phyloP scores from a whole-genome alignment of 2,113 vertebrate genomes.

The Pomatostomus ruficeps region DNA sequence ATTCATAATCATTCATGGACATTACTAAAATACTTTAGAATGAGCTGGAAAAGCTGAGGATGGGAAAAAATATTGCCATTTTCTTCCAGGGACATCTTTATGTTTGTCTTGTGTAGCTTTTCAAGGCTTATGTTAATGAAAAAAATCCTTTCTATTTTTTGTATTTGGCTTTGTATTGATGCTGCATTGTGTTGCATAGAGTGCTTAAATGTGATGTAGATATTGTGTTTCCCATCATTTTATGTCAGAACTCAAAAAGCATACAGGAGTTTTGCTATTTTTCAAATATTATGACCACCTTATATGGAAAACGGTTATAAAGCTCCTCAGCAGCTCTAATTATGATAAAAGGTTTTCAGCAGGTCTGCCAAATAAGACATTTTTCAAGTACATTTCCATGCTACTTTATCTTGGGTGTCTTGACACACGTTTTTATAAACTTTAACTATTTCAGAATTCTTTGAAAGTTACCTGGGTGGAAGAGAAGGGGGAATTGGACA shows the following conservation, averaged over 20 bases:
- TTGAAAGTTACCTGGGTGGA: neutral
- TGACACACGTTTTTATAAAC: neutral
- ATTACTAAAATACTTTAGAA: slow-evolving; percentile 43
- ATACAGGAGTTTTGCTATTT: neutral
- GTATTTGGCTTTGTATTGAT: neutral
- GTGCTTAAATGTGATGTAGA: neutral
- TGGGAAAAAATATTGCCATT: slow-evolving; percentile 15
- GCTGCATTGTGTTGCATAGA: neutral
- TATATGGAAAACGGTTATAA: neutral
- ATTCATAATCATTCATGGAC: slow-evolving; percentile 63
- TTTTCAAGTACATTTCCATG: neutral
- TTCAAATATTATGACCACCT: neutral
- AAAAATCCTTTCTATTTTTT: slow-evolving; percentile 11
- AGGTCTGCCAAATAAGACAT: neutral
- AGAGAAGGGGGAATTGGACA: neutral
- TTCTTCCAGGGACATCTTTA: slow-evolving; percentile 35
- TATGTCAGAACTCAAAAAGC: neutral
- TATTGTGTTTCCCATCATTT: neutral
- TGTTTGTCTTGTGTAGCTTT: slow-evolving; percentile 11
- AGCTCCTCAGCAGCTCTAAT: neutral
- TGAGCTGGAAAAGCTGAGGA: slow-evolving; percentile 31
- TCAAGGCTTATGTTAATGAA: slow-evolving; percentile 17
- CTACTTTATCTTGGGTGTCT: neutral
- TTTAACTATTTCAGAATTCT: neutral
- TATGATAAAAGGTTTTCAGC: neutral